Percentiles rank a stretch among this genome's conserved stretches.
Conservation (phyloP, 2,888 invertebrate species). For the Drosophila lacicola region DNA sequence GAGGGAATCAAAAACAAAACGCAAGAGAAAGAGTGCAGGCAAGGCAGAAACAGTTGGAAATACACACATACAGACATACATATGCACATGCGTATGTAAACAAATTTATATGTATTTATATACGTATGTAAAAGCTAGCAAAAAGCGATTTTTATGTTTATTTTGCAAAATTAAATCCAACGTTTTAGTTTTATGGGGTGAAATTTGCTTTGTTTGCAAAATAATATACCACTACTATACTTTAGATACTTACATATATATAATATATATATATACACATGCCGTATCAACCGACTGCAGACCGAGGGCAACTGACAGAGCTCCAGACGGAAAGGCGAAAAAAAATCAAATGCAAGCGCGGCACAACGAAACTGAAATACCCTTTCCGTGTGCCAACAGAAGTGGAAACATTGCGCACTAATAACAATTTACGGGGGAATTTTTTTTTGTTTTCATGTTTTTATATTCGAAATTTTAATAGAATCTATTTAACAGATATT, state of each 20-base stretch:
- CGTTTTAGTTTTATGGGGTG: constrained; percentile 76
- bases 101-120: no score
- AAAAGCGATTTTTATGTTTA: constrained; percentile 71
- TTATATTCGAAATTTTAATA: no score
- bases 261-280: not conserved
- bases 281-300: constrained; percentile 20
- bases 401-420: no score
- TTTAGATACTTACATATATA: not conserved
- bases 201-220: constrained; percentile 79
- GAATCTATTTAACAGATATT: no score
- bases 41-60: not conserved
- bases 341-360: not conserved
- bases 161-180: constrained; percentile 80
- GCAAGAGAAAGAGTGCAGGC: not conserved
- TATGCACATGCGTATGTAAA: no score
- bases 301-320: not conserved
- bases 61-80: no score
- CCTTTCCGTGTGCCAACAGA: not conserved
- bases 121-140: constrained; percentile 23
- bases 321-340: not conserved
- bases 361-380: constrained; percentile 11
- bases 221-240: constrained; percentile 34
- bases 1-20: not conserved
- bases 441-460: no score
- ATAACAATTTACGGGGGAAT: no score